These are phyloP conservation scores for Galeopterus variegatus DNA, from an alignment of 2,113 vertebrate species.

Conservation along the genomic window DNA sequence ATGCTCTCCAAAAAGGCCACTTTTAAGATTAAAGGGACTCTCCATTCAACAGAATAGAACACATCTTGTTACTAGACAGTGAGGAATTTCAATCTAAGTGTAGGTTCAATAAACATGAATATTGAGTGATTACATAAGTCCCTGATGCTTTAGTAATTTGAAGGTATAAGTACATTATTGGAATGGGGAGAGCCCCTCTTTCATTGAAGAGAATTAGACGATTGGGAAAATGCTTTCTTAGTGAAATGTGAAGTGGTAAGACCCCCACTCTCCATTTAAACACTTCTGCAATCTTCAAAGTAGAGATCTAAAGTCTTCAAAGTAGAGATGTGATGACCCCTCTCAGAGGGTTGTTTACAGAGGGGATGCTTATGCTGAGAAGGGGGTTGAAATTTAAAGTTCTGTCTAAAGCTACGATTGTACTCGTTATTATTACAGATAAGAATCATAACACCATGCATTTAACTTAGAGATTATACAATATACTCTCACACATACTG, in stretches of 20 bases:
- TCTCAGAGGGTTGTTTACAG: neutral
- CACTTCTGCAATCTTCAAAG: slow-evolving; percentile 73
- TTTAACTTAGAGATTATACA: neutral
- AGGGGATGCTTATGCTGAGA: slow-evolving; percentile 5
- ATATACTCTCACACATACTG: neutral
- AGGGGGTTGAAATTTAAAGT: neutral
- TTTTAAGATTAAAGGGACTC: slow-evolving; percentile 79
- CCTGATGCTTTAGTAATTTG: slow-evolving; percentile 55
- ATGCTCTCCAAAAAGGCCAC: slow-evolving; percentile 71
- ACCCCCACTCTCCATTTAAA: neutral
- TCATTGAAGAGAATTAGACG: slow-evolving; percentile 67
- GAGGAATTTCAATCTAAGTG: slow-evolving; percentile 74
- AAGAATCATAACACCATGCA: neutral
- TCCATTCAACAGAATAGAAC: slow-evolving; percentile 73
- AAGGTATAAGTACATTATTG: slow-evolving; percentile 68
- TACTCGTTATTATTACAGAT: neutral
- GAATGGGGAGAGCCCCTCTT: slow-evolving; percentile 67
- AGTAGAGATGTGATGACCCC: slow-evolving; percentile 55
- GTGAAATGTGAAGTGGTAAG: slow-evolving; percentile 68
- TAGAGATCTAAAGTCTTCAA: slow-evolving; percentile 66
- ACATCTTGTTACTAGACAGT: slow-evolving; percentile 66
- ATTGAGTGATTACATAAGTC: slow-evolving; percentile 56
- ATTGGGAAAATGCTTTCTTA: slow-evolving; percentile 65
- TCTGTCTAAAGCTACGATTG: neutral
- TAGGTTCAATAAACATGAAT: slow-evolving; percentile 72